phyloP scores from a whole-genome alignment of 2,113 vertebrate species.

The Tursiops truncatus region DNA sequence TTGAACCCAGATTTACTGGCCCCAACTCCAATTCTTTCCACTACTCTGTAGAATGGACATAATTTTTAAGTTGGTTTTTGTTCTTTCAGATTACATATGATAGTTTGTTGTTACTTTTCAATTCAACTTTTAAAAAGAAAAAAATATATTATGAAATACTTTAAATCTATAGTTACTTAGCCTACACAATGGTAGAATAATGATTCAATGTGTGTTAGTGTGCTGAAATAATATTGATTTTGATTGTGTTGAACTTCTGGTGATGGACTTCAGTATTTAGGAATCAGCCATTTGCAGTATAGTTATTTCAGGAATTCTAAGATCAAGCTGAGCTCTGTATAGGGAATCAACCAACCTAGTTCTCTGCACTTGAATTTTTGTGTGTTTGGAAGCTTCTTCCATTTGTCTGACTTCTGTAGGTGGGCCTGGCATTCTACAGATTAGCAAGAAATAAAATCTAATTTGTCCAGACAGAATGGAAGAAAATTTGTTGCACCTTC shows the following conservation, averaged over 20 bases:
- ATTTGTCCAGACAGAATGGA: neutral
- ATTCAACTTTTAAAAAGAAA: conserved; percentile 9
- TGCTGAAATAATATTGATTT: neutral
- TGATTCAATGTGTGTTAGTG: neutral
- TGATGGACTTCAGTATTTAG: neutral
- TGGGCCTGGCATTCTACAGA: neutral
- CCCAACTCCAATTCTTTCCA: neutral
- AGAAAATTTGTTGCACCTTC: neutral
- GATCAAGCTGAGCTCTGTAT: neutral
- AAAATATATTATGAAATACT: neutral
- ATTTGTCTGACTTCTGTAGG: neutral
- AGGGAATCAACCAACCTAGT: neutral
- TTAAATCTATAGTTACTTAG: neutral
- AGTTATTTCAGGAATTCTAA: neutral
- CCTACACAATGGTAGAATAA: neutral
- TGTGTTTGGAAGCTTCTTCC: neutral
- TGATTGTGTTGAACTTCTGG: neutral
- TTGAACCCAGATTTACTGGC: neutral
- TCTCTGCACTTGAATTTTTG: neutral
- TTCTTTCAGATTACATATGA: conserved; percentile 1
- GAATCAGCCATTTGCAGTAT: neutral
- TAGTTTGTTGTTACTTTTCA: conserved; percentile 2
- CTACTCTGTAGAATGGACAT: neutral
- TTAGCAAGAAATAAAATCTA: neutral
- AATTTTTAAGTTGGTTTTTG: neutral